Conservation (phyloP, 2,797 vertebrate species). For the Thamnophis elegans region DNA sequence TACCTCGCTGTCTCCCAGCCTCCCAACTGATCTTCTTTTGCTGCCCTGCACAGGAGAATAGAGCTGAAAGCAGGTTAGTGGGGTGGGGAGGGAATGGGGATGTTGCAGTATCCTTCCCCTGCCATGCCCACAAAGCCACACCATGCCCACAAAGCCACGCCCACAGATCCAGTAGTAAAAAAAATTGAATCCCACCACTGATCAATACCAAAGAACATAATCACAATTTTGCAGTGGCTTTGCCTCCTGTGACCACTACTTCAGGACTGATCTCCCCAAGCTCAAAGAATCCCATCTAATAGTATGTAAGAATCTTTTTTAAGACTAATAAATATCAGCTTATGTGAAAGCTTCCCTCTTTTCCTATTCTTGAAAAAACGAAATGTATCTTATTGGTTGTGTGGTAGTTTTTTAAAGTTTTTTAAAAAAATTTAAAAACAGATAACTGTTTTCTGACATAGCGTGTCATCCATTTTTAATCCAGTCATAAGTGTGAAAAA, state of each 20-base stretch:
- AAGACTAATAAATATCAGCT: not conserved
- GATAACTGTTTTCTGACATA: not conserved
- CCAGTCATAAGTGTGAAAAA: no score
- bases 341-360: not conserved
- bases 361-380: not conserved
- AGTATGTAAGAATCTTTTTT: not conserved
- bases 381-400: not conserved
- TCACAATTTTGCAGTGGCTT: not conserved
- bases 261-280: not conserved
- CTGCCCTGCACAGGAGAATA: no score
- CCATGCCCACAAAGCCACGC: no score
- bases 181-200: no score
- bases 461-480: not conserved
- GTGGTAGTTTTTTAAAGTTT: not conserved
- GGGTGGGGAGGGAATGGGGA: no score
- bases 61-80: no score
- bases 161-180: no score
- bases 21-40: no score
- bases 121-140: no score
- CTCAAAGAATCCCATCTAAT: not conserved
- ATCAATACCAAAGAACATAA: not conserved
- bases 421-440: not conserved
- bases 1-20: no score
- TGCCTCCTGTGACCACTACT: not conserved
- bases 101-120: no score